Percentiles rank a stretch among this genome's conserved stretches.
Conservation (phyloP, 2,797 vertebrate genomes). For the Gymnothorax javanicus region DNA sequence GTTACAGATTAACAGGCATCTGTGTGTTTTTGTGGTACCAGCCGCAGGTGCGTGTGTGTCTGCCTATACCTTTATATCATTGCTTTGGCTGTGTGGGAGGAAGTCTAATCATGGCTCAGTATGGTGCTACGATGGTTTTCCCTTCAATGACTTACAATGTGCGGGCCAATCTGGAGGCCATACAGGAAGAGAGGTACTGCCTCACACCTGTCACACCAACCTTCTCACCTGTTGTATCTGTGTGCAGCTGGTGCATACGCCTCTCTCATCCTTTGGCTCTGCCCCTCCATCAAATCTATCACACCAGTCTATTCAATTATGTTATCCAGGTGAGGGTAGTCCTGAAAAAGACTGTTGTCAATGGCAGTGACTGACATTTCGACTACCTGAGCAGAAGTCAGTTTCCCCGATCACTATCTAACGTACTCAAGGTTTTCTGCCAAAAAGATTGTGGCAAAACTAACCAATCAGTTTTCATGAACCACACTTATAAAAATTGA, state of each 20-base stretch:
- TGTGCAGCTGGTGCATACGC: not conserved
- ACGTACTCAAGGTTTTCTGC: too few relatives aligned
- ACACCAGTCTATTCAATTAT: not conserved
- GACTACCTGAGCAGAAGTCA: too few relatives aligned
- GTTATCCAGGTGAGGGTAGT: too few relatives aligned
- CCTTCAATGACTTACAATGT: slow-evolving; percentile 72
- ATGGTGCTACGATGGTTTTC: slow-evolving; percentile 77
- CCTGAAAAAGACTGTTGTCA: too few relatives aligned
- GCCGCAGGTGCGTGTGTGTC: slow-evolving; percentile 62
- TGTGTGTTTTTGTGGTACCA: slow-evolving; percentile 29
- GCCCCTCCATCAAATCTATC: not conserved
- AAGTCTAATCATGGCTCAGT: slow-evolving; percentile 74
- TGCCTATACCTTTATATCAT: slow-evolving; percentile 82
- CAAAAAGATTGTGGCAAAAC: too few relatives aligned
- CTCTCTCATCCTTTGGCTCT: not conserved
- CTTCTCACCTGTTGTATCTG: too few relatives aligned
- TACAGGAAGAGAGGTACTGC: slow-evolving; percentile 82
- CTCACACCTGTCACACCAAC: not conserved
- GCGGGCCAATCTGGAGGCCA: slow-evolving; percentile 74
- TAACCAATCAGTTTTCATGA: too few relatives aligned
- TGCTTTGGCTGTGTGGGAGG: slow-evolving; percentile 82
- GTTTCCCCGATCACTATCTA: too few relatives aligned
- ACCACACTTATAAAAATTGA: too few relatives aligned
- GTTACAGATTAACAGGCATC: too few relatives aligned
- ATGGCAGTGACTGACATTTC: too few relatives aligned